phyloP scores from a whole-genome alignment of 2,888 invertebrate species.

The Cistogaster globosa region DNA sequence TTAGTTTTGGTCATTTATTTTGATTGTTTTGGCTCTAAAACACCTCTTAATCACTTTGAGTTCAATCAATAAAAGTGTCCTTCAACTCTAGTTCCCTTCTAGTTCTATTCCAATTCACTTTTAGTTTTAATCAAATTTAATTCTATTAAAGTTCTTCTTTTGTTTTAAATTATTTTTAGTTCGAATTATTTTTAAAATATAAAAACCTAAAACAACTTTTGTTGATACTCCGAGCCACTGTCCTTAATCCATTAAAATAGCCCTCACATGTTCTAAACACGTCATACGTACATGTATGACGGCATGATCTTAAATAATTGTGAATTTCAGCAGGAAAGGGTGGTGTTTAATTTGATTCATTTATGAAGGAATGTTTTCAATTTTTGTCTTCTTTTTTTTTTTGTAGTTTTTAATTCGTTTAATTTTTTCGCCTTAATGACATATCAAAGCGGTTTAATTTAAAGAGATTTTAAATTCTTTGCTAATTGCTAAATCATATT shows the following conservation, averaged over 20 bases:
- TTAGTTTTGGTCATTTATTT: too few species aligned
- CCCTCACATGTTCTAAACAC: slow-evolving; percentile 45
- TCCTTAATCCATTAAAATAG: slow-evolving; percentile 52
- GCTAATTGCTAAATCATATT: slow-evolving; percentile 72
- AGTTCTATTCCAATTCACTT: too few species aligned
- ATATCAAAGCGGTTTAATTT: slow-evolving; percentile 70
- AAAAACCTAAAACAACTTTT: not conserved
- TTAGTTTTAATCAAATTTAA: too few species aligned
- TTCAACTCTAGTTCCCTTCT: too few species aligned
- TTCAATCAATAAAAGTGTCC: too few species aligned
- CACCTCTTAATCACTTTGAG: too few species aligned
- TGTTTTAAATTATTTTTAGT: not conserved
- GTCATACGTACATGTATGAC: slow-evolving; percentile 22
- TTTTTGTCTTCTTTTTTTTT: slow-evolving; percentile 16
- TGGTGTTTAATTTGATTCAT: slow-evolving; percentile 70
- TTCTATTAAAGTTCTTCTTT: too few species aligned
- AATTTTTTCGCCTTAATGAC: slow-evolving; percentile 61
- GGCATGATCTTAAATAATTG: slow-evolving; percentile 47
- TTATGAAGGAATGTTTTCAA: slow-evolving; percentile 26
- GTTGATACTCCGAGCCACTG: slow-evolving; percentile 13
- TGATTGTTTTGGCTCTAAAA: too few species aligned
- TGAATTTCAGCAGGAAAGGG: slow-evolving; percentile 57
- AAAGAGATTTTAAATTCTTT: slow-evolving; percentile 68
- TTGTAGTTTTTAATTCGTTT: not conserved
- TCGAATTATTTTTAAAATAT: not conserved